Conservation (phyloP, 2,888 invertebrate species). For the Caprella mutica region DNA sequence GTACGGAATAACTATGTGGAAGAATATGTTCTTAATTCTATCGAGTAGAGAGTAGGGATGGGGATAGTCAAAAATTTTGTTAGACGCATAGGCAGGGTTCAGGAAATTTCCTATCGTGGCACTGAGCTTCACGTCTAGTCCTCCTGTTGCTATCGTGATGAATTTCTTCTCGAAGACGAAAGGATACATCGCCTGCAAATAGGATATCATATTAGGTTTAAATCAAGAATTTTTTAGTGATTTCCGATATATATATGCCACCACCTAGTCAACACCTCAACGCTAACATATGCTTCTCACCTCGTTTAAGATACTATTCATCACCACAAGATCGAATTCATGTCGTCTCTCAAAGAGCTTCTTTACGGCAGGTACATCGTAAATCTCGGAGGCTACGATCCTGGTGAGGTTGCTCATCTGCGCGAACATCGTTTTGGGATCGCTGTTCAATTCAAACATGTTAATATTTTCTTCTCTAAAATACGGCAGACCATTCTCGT, state of each 20-base stretch:
- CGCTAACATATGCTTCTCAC: too few relatives aligned
- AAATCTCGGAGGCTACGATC: conserved; percentile 14
- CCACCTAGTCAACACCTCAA: too few relatives aligned
- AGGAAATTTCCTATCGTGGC: conserved; percentile 6
- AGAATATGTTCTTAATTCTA: background rate
- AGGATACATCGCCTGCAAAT: conserved; percentile 6
- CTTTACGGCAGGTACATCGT: conserved; percentile 16
- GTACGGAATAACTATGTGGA: background rate
- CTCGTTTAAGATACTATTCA: conserved; percentile 22
- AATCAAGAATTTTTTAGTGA: too few relatives aligned
- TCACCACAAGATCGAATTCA: conserved; percentile 23
- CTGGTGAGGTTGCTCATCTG: background rate
- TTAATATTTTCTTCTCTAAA: background rate
- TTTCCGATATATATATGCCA: too few relatives aligned
- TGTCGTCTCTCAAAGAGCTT: conserved; percentile 20
- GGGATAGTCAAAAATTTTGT: background rate
- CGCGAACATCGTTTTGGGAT: background rate
- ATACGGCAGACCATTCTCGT: background rate
- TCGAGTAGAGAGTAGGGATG: background rate
- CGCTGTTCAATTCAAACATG: background rate
- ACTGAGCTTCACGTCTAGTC: background rate
- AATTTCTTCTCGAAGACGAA: conserved; percentile 3
- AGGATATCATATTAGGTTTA: too few relatives aligned
- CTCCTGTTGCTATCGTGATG: background rate
- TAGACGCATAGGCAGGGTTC: conserved; percentile 6